Evolutionary conservation across 2,888 invertebrate genomes (phyloP).

Genomic region (Epinotia demarniana): DNA sequence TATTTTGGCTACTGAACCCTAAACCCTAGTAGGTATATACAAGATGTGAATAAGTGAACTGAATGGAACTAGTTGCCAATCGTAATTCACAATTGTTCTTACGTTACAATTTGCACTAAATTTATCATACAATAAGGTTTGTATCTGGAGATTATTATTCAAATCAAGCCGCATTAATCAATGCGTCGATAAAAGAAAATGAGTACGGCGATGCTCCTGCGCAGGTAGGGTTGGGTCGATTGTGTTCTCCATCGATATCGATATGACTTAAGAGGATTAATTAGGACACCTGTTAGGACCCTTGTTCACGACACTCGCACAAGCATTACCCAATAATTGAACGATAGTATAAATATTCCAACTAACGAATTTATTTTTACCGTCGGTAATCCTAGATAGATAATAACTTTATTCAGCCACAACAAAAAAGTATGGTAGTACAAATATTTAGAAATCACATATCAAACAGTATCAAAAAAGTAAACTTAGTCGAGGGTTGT

Average conservation of each 20-base stretch:
- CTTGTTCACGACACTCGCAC: too few species aligned
- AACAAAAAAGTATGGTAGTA: too few species aligned
- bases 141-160: conserved; percentile 84
- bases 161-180: conserved; percentile 83
- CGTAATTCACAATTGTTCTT: conserved; percentile 66
- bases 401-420: too few species aligned
- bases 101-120: conserved; percentile 84
- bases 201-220: conserved; percentile 75
- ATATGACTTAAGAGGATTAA: conserved; percentile 3
- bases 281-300: too few species aligned
- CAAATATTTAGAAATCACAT: too few species aligned
- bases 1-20: too few species aligned
- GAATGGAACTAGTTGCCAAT: conserved; percentile 48
- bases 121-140: conserved; percentile 84
- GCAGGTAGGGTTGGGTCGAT: conserved; percentile 59
- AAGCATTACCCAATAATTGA: too few species aligned
- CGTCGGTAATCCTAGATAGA: too few species aligned
- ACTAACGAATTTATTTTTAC: too few species aligned
- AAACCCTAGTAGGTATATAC: neutral
- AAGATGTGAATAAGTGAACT: conserved; percentile 7
- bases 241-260: conserved; percentile 46
- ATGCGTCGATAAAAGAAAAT: conserved; percentile 83
- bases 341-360: too few species aligned
- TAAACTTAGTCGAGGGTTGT: too few species aligned
- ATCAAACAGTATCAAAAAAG: too few species aligned